phyloP scores from a whole-genome alignment of 2,888 invertebrate genomes.

The Andrena marginata region DNA sequence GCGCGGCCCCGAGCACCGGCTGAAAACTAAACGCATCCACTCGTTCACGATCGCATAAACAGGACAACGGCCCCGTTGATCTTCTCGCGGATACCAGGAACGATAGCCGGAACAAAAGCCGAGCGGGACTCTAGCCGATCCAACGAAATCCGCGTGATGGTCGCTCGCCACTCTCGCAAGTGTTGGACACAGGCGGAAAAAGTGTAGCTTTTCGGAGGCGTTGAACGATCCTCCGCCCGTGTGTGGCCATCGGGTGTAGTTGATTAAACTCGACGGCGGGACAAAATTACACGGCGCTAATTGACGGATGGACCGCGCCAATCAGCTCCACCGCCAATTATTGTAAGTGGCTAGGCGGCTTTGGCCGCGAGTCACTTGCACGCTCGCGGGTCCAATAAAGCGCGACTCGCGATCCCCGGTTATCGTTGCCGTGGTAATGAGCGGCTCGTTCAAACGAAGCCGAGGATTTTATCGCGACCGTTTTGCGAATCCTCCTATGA shows the following conservation, averaged over 20 bases:
- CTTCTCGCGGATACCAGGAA: background rate
- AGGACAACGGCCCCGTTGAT: background rate
- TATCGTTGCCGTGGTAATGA: constrained; percentile 58
- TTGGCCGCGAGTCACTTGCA: constrained; percentile 50
- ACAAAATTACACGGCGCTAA: constrained; percentile 72
- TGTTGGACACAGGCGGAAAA: constrained; percentile 9
- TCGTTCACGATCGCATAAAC: constrained; percentile 1
- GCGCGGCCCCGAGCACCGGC: background rate
- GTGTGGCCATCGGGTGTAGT: constrained; percentile 62
- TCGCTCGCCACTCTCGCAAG: too few relatives aligned
- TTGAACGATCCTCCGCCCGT: constrained; percentile 3
- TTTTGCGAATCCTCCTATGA: background rate
- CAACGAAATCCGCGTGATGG: constrained; percentile 16
- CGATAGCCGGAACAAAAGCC: background rate
- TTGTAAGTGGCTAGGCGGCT: constrained; percentile 68
- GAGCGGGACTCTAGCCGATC: background rate
- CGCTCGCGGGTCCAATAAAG: constrained; percentile 38
- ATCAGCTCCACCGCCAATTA: constrained; percentile 73
- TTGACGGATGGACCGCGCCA: constrained; percentile 70
- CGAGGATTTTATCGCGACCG: constrained; percentile 31
- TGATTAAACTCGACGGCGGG: constrained; percentile 71
- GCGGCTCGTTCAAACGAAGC: constrained; percentile 42
- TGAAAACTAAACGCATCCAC: constrained; percentile 1
- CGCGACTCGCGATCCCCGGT: constrained; percentile 42
- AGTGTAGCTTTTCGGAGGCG: background rate